These are phyloP conservation scores for Heteromyza rotundicornis DNA, from an alignment of 2,888 invertebrate species.

Conservation along the genomic window DNA sequence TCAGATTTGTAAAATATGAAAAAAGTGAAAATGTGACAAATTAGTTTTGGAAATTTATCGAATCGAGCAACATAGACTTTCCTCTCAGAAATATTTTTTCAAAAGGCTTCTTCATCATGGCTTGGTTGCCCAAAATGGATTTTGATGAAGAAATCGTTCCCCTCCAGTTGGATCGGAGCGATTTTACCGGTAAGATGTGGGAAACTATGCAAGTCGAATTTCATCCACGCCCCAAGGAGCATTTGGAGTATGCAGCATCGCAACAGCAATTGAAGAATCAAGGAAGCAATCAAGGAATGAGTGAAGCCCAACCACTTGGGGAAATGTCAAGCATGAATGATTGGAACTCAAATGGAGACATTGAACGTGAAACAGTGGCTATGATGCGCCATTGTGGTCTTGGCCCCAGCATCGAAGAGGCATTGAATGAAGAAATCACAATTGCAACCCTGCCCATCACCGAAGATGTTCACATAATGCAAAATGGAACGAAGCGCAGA, in stretches of 20 bases:
- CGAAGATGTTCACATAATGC: conserved; percentile 35
- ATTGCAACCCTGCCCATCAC: conserved; percentile 36
- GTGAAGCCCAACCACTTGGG: conserved; percentile 47
- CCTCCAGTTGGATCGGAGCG: conserved; percentile 48
- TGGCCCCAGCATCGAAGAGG: conserved; percentile 41
- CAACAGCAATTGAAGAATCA: conserved; percentile 13
- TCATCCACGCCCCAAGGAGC: conserved; percentile 37
- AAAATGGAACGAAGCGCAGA: conserved; percentile 39
- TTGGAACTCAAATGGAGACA: conserved; percentile 45
- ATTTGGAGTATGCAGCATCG: conserved; percentile 39
- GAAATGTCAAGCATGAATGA: conserved; percentile 48
- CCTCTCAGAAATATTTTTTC: too few species aligned
- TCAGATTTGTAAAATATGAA: too few species aligned
- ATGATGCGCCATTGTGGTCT: conserved; percentile 53
- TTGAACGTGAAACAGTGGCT: conserved; percentile 49
- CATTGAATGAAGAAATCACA: conserved; percentile 32
- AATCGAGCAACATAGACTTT: too few species aligned
- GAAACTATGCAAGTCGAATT: conserved; percentile 11
- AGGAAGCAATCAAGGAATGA: conserved; percentile 38
- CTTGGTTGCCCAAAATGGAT: conserved; percentile 46
- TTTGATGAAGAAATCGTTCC: conserved; percentile 56
- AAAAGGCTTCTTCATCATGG: conserved; percentile 38
- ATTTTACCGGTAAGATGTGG: conserved; percentile 39
- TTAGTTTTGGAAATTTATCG: too few species aligned
- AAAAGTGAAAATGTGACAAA: too few species aligned